These are phyloP conservation scores for Danio jaintianensis DNA, from an alignment of 2,797 vertebrate species.

Conservation along the genomic window DNA sequence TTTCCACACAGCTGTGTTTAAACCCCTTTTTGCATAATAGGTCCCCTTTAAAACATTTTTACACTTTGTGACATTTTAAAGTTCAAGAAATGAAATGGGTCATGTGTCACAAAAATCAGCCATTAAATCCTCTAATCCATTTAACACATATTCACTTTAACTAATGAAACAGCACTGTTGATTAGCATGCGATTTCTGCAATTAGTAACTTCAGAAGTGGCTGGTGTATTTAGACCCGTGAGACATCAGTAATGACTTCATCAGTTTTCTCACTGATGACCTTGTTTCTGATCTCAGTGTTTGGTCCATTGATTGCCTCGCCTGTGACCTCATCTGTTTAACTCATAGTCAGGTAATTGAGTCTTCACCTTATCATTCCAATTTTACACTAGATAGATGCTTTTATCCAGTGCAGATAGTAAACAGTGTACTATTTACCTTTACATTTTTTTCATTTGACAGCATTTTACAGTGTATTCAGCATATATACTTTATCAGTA, in stretches of 20 bases:
- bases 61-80: background rate
- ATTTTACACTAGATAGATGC: background rate
- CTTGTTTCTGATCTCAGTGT: constrained; percentile 9
- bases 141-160: background rate
- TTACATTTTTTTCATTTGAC: constrained; percentile 6
- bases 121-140: background rate
- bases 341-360: constrained; percentile 37
- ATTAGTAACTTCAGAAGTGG: background rate
- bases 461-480: background rate
- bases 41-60: no score
- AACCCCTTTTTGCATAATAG: no score
- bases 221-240: background rate
- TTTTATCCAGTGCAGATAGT: background rate
- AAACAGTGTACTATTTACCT: background rate
- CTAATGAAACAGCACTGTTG: background rate
- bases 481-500: background rate
- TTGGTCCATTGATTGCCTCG: constrained; percentile 33
- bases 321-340: constrained; percentile 41
- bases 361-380: constrained; percentile 25
- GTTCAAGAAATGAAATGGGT: background rate
- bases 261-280: constrained; percentile 21
- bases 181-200: constrained; percentile 8
- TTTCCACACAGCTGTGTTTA: no score
- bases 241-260: constrained; percentile 35
- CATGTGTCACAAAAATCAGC: background rate